A percentile compares a stretch with the other conserved stretches of the same genome.
Evolutionary conservation across 2,797 vertebrate species (phyloP).

Genomic region (Jordanella pulchra): DNA sequence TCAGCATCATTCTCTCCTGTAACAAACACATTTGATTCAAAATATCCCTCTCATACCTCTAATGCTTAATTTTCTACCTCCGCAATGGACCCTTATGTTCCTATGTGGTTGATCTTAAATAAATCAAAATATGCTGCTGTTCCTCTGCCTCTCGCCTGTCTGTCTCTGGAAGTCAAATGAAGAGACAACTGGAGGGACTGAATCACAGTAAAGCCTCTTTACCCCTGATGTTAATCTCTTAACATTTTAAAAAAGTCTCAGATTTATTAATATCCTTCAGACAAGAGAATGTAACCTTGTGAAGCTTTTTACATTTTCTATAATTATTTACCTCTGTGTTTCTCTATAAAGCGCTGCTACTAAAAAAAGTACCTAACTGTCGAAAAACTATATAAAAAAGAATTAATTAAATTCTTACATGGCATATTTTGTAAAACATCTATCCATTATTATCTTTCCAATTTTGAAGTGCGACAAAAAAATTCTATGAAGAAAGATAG

Average conservation of each 20-base stretch:
- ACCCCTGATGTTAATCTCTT: constrained; percentile 3
- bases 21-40: no score
- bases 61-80: no score
- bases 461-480: constrained; percentile 28
- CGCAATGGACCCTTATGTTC: no score
- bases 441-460: constrained; percentile 11
- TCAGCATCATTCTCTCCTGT: no score
- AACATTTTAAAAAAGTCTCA: neutral
- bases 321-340: neutral
- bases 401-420: neutral
- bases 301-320: neutral
- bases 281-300: neutral
- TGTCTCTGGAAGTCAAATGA: no score
- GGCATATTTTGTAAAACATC: constrained; percentile 8
- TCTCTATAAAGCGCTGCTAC: neutral
- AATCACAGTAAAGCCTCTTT: no score
- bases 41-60: no score
- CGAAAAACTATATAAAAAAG: neutral
- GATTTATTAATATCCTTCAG: neutral
- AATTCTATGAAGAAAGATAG: constrained; percentile 12
- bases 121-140: no score
- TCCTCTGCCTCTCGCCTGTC: no score
- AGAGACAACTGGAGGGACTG: no score
- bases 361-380: neutral
- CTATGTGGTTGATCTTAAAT: no score